A percentile compares a stretch with the other conserved stretches of the same genome.
Conservation (phyloP, 2,797 vertebrate species). For the Pyrocephalus nanus region DNA sequence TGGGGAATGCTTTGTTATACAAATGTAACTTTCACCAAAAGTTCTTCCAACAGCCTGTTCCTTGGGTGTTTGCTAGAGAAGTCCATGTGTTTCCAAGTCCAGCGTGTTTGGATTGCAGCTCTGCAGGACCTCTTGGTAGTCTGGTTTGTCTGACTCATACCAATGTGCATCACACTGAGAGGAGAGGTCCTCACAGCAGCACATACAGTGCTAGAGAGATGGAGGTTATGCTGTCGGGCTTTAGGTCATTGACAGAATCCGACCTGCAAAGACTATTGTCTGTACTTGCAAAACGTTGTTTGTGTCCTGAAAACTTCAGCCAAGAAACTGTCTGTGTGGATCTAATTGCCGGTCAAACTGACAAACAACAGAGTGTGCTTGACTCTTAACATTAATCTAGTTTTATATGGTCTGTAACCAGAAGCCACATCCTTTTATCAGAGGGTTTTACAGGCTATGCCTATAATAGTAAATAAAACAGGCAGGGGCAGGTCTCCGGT, state of each 20-base stretch:
- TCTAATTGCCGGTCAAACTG: conserved; percentile 44
- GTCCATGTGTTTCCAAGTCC: neutral
- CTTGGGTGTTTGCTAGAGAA: neutral
- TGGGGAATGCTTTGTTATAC: neutral
- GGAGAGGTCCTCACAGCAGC: neutral
- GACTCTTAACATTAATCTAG: neutral
- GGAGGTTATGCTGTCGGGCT: neutral
- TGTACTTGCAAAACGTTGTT: neutral
- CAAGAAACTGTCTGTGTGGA: conserved; percentile 10
- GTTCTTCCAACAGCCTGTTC: neutral
- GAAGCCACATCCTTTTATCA: neutral
- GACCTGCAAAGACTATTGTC: neutral
- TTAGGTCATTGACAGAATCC: neutral
- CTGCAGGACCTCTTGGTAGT: neutral
- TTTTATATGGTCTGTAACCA: neutral
- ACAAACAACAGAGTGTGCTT: neutral
- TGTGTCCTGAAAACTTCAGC: neutral
- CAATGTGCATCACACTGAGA: neutral
- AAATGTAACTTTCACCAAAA: neutral
- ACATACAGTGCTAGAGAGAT: neutral
- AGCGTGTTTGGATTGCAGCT: neutral
- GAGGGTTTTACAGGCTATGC: neutral
- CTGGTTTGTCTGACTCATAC: neutral
- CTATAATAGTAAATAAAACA: neutral
- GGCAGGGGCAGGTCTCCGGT: neutral